Evolutionary conservation across 2,888 invertebrate species (phyloP), one percentile per base, ranked within the genome.

Genomic region (Xestia ashworthii): DNA sequence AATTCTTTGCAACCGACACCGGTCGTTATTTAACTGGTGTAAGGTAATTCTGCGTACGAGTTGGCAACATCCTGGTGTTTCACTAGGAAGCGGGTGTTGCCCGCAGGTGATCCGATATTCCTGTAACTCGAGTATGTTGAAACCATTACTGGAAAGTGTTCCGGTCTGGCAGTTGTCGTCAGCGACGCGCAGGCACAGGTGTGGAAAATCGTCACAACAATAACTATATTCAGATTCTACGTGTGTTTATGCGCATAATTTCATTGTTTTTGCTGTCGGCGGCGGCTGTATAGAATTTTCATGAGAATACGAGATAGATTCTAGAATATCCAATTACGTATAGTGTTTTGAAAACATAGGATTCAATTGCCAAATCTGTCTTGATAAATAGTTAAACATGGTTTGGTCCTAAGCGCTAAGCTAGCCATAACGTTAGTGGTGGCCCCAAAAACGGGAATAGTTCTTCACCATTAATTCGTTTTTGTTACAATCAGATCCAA

Each of bases 71-170:
- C 92, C 93, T 93, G 92, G 87, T 92, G 90, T 92, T 90, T 91
- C 89, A 88, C 76, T 89, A 86, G 85, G 81, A 62, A 62, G 80
- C 89, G 87, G 78, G 87, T 88, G 86, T 81, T 87, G 83, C 89
- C 87, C 89, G 86, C 86, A 80, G 80, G 92, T 90, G 92, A 94
- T 93, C 81, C 87, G 93, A 93, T 94, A 93, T 93, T 93, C 93
- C 92, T 91, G 94, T 93, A 94, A 95, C 91, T 88, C 85, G 91
- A 94, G 92, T 84, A 87, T 92, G 91, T 93, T 93, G 92, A 92
- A 93, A 94, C 92, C 92, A 90, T 94, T 93, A 92, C 93, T 93
- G 94, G 94, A 94, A 95, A 95, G 93, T 94, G 94, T 95, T 95
- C 91, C 93, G 95, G 91, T 93, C 93, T 90, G 91, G 67, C 85